phyloP scores from a whole-genome alignment of 1,140 invertebrate genomes.

The Orchesella cincta region DNA sequence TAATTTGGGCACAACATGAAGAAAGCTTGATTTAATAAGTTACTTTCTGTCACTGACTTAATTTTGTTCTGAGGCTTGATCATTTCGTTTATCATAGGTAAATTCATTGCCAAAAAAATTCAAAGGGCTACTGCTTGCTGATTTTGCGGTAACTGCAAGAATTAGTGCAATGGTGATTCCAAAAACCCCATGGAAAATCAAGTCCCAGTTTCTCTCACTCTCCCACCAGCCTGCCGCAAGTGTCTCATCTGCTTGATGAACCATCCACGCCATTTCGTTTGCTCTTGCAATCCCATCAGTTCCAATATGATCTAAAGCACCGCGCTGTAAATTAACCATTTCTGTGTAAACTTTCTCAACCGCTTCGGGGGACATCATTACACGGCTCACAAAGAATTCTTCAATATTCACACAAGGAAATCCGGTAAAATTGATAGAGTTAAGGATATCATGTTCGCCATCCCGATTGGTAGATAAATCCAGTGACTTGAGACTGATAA shows the following conservation, averaged over 20 bases:
- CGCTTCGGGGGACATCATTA: background rate
- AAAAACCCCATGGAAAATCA: background rate
- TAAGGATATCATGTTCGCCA: background rate
- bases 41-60: too few relatives aligned
- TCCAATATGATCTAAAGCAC: constrained; percentile 14
- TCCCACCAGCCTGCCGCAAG: background rate
- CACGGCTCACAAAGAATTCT: constrained; percentile 1
- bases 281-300: background rate
- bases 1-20: too few relatives aligned
- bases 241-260: background rate
- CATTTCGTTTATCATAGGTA: too few relatives aligned
- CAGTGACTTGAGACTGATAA: background rate
- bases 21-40: too few relatives aligned
- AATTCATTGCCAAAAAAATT: too few relatives aligned
- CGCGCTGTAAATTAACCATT: constrained; percentile 3
- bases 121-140: too few relatives aligned
- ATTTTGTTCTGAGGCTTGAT: too few relatives aligned
- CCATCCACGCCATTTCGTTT: constrained; percentile 12
- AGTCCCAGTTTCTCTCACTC: background rate
- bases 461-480: background rate
- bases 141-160: background rate
- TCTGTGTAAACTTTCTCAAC: background rate
- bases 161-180: background rate
- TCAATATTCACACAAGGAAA: background rate
- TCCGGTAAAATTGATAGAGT: background rate